These are phyloP conservation scores for Callinectes sapidus DNA, from an alignment of 2,888 invertebrate genomes.

Conservation along the genomic window DNA sequence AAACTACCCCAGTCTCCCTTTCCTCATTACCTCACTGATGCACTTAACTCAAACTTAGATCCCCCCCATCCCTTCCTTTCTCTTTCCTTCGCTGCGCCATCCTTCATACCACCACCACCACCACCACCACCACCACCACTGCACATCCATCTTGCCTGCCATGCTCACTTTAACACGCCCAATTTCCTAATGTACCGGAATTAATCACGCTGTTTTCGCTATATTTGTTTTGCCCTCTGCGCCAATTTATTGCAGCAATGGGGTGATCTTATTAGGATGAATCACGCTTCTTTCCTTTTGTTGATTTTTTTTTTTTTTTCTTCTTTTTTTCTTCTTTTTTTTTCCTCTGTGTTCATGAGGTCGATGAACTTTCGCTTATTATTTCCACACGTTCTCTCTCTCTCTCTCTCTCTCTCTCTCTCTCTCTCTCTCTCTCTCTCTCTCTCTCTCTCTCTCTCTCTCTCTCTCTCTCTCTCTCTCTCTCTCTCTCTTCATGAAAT, in stretches of 20 bases:
- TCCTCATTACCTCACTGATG: not conserved
- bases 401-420: not conserved
- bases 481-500: too few species aligned
- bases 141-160: not conserved
- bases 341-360: not conserved
- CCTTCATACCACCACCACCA: not conserved
- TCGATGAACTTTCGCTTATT: too few species aligned
- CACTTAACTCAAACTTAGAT: not conserved
- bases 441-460: not conserved
- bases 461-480: not conserved
- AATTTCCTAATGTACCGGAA: not conserved
- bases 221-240: not conserved
- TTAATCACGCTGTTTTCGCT: not conserved
- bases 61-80: not conserved
- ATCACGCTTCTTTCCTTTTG: not conserved
- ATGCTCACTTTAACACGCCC: not conserved
- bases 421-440: not conserved
- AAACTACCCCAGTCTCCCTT: not conserved
- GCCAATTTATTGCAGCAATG: not conserved
- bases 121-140: not conserved
- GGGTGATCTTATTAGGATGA: not conserved
- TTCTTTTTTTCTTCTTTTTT: not conserved
- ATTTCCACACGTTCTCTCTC: not conserved
- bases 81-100: not conserved
- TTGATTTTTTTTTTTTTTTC: not conserved